Base-by-base conservation (phyloP, 1,140 invertebrate genomes). In the Cotesia typhae region DNA sequence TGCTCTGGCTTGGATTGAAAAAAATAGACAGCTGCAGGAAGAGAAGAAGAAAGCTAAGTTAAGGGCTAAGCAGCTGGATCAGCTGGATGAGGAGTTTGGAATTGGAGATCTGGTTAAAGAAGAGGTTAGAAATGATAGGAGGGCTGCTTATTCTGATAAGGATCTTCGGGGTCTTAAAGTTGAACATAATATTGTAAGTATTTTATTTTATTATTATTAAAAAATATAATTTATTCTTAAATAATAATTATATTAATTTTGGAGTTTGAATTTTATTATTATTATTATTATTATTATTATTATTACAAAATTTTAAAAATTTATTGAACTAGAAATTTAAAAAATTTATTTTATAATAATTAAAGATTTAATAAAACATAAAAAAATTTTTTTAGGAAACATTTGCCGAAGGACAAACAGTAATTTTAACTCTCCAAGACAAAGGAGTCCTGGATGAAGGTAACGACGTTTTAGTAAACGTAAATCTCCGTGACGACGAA, bases 1-100 rank as follows among this genome's bases (percentile, higher is more conserved):
- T 81, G 89, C 92, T 0, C 78, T 84, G 14, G 88, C 88, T 52
- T 99, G 97, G 97, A 93, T 99, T 9, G 87, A 91, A 77, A 95
- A 93, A 80, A 94, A 89, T 75, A 90, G 96, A 38, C 90, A 92
- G 69, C 85, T 94, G 12, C 90, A 94, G 17, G 90, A 93, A 77
- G 94, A 97, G 76, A 96, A 94, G 75, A 91, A 92, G 74, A 92
- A 95, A 80, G 97, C 97, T 12, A 92, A 94, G 61, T 93, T 95
- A 84, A 92, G 94, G 81, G 96, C 95, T 52, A 96, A 96, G 87
- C 90, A 95, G 87, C 84, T 98, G 75, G 96, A 98, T 84, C 96
- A 98, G 85, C 90, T 99, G 87, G 98, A 99, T 88, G 93, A 92
- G 82, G 96, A 96, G 81, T 98, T 99, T 91, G 97, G 96, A 41